Evolutionary conservation across 92 coral and sea anemone species (phyloP).

Genomic region (Umimayanthus kanabou): DNA sequence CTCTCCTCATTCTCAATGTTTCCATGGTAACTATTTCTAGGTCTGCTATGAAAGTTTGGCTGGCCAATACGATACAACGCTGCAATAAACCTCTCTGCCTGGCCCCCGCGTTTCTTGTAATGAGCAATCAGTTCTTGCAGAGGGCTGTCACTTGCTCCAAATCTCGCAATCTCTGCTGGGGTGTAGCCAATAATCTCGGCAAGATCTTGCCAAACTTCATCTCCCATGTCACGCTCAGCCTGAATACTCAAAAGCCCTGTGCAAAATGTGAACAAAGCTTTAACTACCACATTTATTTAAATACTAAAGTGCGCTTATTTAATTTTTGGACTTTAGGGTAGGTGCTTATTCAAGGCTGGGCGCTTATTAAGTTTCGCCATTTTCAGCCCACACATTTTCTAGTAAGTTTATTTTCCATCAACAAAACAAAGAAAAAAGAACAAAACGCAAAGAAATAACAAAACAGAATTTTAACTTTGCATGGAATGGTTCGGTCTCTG

Average conservation of each 20-base stretch:
- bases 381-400: no score
- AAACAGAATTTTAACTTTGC: no score
- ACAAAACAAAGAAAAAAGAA: no score
- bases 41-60: constrained; percentile 19
- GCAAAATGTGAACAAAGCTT: background rate
- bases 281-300: no score
- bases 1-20: constrained; percentile 22
- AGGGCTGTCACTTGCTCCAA: constrained; percentile 67
- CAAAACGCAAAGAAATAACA: no score
- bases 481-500: no score
- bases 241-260: constrained; percentile 80
- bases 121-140: constrained; percentile 77
- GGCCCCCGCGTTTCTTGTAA: constrained; percentile 92
- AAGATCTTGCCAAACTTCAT: constrained; percentile 93
- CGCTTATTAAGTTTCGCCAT: no score
- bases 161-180: constrained; percentile 73
- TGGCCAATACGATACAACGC: constrained; percentile 89
- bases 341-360: no score
- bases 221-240: constrained; percentile 92
- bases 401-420: no score
- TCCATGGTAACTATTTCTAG: background rate
- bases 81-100: constrained; percentile 77
- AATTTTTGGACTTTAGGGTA: no score
- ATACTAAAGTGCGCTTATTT: no score
- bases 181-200: constrained; percentile 90